Evolutionary conservation across 2,888 invertebrate genomes (phyloP), one percentile per base, ranked within the genome.

Genomic region (Calliphora vomitoria): DNA sequence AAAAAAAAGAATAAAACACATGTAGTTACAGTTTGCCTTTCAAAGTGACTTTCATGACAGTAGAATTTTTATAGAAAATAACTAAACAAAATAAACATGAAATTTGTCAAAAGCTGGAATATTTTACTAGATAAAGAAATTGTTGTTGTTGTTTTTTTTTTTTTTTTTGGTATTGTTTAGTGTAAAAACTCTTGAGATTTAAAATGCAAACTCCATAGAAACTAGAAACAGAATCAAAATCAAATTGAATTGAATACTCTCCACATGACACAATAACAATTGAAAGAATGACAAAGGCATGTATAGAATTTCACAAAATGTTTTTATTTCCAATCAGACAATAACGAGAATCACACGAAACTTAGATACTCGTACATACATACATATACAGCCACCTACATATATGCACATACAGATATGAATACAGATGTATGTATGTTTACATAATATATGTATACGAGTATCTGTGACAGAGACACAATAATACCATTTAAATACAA

Each of bases 211-310:
- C 64, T 47, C 44, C 47, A 71, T 75, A 55, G 69, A 75, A 85
- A 81, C 53, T 53, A 44, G 55, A 68, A 81, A 62, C 20, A 60
- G 58, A 68, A 47, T 74, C 47, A 44, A 74, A 82, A 41, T 13
- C 8, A 81, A 85, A 79, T 80, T 76, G 53, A 83, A 83, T 76
- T 76, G 82, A 83, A 83, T 76, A 53, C 62, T 76, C 68, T 81
- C 53, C 69, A 85, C 55, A 85, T 81, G 75, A 81, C 75, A 76
- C 75, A 76, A 81, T 76, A 80, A 75, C 75, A 81, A 85, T 81
- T 85, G 69, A 64, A 69, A 64, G 68, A 53, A 80, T 80, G 62
- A 35, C 58, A 80, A 85, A 69, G 53, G 55, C n/a, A 47, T 81
- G 38, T 60, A 68, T 41, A 74, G 68, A 74, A 85, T 74, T 74